Percentiles rank a stretch among this genome's conserved stretches.
These are phyloP conservation scores for Odocoileus virginianus DNA, from an alignment of 2,113 vertebrate species.

Conservation along the genomic window DNA sequence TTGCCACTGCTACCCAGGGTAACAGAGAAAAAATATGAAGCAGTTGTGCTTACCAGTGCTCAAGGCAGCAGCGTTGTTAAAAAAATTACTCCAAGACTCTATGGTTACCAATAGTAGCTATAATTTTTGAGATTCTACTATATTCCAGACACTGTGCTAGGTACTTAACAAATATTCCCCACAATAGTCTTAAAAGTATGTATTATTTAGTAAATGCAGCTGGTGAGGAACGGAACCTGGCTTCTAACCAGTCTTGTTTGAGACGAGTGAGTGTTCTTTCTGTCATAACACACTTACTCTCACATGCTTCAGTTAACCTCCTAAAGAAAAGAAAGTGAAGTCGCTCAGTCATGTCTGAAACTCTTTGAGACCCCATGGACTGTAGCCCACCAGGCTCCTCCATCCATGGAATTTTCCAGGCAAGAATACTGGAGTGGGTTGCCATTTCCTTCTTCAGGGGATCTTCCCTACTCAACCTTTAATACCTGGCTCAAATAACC, in stretches of 20 bases:
- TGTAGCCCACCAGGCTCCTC: background rate
- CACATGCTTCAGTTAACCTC: background rate
- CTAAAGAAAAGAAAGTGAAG: background rate
- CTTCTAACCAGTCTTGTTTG: background rate
- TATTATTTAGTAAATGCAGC: background rate
- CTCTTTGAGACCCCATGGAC: background rate
- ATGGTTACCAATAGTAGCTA: background rate
- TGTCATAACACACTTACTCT: background rate
- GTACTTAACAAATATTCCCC: background rate
- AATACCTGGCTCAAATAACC: background rate
- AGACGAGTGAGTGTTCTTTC: background rate
- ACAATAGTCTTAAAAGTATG: background rate
- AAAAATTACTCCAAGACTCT: background rate
- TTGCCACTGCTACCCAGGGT: background rate
- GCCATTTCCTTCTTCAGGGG: background rate
- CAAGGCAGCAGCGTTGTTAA: background rate
- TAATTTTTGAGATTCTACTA: background rate
- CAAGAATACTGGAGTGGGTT: background rate
- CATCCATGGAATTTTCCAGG: background rate
- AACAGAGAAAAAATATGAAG: background rate
- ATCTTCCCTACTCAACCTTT: background rate
- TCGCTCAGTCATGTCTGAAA: fast-evolving
- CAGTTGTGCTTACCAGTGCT: background rate
- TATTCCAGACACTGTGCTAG: background rate
- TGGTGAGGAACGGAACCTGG: background rate